These are phyloP conservation scores for Numida meleagris DNA, from an alignment of 2,113 vertebrate genomes.

Conservation along the genomic window DNA sequence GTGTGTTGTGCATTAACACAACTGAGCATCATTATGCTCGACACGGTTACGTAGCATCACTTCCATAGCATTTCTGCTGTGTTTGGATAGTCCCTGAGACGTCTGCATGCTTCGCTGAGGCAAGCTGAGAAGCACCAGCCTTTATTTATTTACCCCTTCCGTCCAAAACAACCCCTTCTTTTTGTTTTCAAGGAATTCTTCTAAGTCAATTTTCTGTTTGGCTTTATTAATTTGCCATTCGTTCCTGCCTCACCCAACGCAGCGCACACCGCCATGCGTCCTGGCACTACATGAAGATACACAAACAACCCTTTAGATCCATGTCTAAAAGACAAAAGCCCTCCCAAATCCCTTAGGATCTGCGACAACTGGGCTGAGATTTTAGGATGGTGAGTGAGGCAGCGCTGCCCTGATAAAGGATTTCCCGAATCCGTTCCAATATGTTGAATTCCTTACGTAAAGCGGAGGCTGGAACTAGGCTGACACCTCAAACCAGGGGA, in stretches of 20 bases:
- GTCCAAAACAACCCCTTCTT: background rate
- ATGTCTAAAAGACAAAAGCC: slow-evolving; percentile 39
- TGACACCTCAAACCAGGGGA: background rate
- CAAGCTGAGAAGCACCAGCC: background rate
- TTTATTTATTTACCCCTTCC: background rate
- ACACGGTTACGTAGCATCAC: accelerated
- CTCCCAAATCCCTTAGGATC: background rate
- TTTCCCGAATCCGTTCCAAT: background rate
- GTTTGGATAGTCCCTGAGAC: background rate
- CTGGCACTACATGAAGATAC: background rate
- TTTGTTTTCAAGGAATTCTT: background rate
- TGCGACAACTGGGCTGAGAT: background rate
- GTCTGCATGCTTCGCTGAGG: background rate
- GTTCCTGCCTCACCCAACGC: background rate
- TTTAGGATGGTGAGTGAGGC: background rate
- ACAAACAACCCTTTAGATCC: background rate
- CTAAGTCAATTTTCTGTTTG: background rate
- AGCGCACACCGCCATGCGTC: background rate
- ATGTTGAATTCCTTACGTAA: slow-evolving; percentile 59
- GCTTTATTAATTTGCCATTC: background rate
- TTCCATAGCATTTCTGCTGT: background rate
- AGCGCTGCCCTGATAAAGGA: background rate
- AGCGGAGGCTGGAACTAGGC: slow-evolving; percentile 13
- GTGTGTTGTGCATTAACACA: background rate
- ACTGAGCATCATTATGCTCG: accelerated